phyloP scores from a whole-genome alignment of 2,888 invertebrate species.

The Polydrusus pterygomalis region DNA sequence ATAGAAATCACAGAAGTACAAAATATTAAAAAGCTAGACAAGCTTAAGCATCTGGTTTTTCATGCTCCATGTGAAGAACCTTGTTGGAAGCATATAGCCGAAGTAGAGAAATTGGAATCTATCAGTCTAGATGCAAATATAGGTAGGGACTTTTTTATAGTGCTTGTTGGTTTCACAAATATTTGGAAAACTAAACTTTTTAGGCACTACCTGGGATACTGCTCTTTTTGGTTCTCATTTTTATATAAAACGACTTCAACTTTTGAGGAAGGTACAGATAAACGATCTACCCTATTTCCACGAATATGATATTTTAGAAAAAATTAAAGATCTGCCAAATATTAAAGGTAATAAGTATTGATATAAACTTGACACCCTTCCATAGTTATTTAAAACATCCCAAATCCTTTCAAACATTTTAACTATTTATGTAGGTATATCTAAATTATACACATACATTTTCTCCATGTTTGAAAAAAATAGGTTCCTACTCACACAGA shows the following conservation, averaged over 20 bases:
- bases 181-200: neutral
- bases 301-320: conserved; percentile 34
- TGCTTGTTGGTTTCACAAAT: neutral
- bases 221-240: conserved; percentile 30
- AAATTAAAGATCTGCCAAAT: conserved; percentile 33
- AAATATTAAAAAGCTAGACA: conserved; percentile 13
- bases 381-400: no score
- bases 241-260: conserved; percentile 22
- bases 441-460: no score
- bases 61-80: conserved; percentile 29
- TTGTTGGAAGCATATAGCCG: conserved; percentile 22
- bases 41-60: conserved; percentile 31
- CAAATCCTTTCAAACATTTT: no score
- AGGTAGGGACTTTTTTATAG: neutral
- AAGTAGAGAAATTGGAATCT: conserved; percentile 25
- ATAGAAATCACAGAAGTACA: conserved; percentile 24
- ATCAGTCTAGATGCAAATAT: conserved; percentile 12
- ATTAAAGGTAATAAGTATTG: conserved; percentile 13
- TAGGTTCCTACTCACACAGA: no score
- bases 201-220: conserved; percentile 25
- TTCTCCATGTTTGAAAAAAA: no score
- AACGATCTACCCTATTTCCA: conserved; percentile 28
- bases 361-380: no score
- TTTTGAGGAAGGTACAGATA: conserved; percentile 29
- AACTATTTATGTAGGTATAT: no score